phyloP scores from a whole-genome alignment of 2,888 invertebrate species.

The Callinectes sapidus region DNA sequence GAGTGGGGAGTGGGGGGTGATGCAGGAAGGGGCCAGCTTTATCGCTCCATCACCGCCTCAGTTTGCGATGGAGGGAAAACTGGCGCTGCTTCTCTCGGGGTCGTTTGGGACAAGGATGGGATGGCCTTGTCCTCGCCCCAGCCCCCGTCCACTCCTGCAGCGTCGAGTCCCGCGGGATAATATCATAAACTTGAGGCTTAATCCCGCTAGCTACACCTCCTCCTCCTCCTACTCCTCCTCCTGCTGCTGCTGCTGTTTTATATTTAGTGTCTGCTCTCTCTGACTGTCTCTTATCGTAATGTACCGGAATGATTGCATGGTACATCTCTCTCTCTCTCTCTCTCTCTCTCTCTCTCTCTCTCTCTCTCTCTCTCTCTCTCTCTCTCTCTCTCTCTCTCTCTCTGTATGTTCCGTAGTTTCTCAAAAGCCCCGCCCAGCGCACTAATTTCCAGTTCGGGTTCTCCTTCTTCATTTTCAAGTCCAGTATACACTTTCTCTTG shows the following conservation, averaged over 20 bases:
- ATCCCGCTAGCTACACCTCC: not conserved
- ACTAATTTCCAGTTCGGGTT: too few species aligned
- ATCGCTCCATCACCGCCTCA: not conserved
- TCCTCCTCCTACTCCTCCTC: not conserved
- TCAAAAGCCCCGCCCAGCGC: too few species aligned
- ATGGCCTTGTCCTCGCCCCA: not conserved
- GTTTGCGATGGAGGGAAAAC: not conserved
- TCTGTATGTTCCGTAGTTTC: too few species aligned
- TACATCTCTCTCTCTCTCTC: not conserved
- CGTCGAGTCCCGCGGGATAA: not conserved
- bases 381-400: not conserved
- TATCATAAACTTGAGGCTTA: not conserved
- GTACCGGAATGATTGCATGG: not conserved
- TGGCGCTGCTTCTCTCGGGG: not conserved
- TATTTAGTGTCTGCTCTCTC: not conserved
- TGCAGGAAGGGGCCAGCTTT: constrained; percentile 38
- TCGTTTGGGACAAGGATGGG: not conserved
- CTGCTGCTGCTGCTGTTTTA: too few species aligned
- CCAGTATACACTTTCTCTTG: too few species aligned
- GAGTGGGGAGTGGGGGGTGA: not conserved
- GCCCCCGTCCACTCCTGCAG: too few species aligned
- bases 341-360: not conserved
- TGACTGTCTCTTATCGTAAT: not conserved
- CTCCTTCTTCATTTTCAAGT: too few species aligned
- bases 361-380: not conserved